Evolutionary conservation across 2,888 invertebrate species (phyloP).

Genomic region (Nowickia ferox): DNA sequence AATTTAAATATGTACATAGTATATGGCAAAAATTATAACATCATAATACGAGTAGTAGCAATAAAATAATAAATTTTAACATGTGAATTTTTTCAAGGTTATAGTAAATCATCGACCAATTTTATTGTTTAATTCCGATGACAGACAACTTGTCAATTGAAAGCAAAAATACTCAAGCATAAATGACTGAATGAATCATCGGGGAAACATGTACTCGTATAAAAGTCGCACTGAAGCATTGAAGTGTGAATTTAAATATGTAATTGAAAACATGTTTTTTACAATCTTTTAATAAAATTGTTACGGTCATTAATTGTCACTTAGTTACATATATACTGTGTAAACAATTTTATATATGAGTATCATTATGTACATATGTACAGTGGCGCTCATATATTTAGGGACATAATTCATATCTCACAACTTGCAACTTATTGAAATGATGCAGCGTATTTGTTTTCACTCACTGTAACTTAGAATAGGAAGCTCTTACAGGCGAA

Average conservation of each 20-base stretch:
- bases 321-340: not conserved
- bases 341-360: conserved; percentile 10
- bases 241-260: conserved; percentile 22
- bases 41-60: conserved; percentile 19
- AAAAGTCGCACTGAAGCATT: not conserved
- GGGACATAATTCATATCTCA: too few relatives aligned
- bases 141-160: conserved; percentile 56
- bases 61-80: conserved; percentile 34
- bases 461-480: too few relatives aligned
- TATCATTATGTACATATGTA: not conserved
- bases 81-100: conserved; percentile 56
- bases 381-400: not conserved
- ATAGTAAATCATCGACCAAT: conserved; percentile 53
- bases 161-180: conserved; percentile 24
- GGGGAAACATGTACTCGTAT: conserved; percentile 24
- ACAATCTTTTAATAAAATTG: not conserved
- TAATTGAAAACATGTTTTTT: conserved; percentile 14
- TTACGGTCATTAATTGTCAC: conserved; percentile 18
- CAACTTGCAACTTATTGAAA: too few relatives aligned
- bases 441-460: too few relatives aligned
- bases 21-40: conserved; percentile 21
- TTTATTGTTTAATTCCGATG: conserved; percentile 40
- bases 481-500: too few relatives aligned
- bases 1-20: not conserved
- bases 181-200: conserved; percentile 17